Percentiles rank a stretch among this genome's conserved stretches.
These are phyloP conservation scores for Rhorus exstirpatorius DNA, from an alignment of 2,888 invertebrate species.

Conservation along the genomic window DNA sequence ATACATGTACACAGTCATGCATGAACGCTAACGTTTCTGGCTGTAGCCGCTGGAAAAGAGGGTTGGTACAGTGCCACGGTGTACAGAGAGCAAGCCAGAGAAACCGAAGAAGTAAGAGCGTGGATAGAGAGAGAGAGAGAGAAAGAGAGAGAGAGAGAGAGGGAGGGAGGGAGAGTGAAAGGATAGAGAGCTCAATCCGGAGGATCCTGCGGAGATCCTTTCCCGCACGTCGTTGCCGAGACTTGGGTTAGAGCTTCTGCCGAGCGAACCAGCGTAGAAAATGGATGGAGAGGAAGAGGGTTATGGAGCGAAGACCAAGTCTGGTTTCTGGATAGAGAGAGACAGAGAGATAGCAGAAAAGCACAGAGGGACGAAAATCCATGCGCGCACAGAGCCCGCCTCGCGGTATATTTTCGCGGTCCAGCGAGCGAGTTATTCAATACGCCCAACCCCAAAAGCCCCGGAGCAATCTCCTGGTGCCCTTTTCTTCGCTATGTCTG, in stretches of 20 bases:
- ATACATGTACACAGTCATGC: constrained; percentile 36
- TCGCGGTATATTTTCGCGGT: constrained; percentile 86
- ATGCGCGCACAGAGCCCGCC: constrained; percentile 65
- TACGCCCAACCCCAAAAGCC: constrained; percentile 85
- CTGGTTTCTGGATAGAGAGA: constrained; percentile 33
- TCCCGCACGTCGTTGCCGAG: constrained; percentile 51
- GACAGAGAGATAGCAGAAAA: constrained; percentile 13
- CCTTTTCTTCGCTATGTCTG: constrained; percentile 69
- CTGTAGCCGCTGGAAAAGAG: constrained; percentile 48
- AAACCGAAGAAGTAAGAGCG: constrained; percentile 50
- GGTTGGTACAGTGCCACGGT: constrained; percentile 27
- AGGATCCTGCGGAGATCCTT: constrained; percentile 68
- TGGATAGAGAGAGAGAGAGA: constrained; percentile 8
- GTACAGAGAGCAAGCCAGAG: constrained; percentile 7
- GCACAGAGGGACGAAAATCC: constrained; percentile 50
- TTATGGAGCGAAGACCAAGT: constrained; percentile 46
- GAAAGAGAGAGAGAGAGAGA: constrained; percentile 2
- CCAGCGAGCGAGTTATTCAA: constrained; percentile 86
- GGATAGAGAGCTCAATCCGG: constrained; percentile 46
- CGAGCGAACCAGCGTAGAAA: constrained; percentile 69
- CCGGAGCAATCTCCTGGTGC: constrained; percentile 83
- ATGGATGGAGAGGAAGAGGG: constrained; percentile 54
- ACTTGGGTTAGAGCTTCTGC: constrained; percentile 58
- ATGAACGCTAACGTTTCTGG: constrained; percentile 52
- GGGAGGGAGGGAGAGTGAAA: constrained; percentile 15